Evolutionary conservation across 2,113 vertebrate genomes (phyloP).

Genomic region (Speoplatyrhinus poulsoni): DNA sequence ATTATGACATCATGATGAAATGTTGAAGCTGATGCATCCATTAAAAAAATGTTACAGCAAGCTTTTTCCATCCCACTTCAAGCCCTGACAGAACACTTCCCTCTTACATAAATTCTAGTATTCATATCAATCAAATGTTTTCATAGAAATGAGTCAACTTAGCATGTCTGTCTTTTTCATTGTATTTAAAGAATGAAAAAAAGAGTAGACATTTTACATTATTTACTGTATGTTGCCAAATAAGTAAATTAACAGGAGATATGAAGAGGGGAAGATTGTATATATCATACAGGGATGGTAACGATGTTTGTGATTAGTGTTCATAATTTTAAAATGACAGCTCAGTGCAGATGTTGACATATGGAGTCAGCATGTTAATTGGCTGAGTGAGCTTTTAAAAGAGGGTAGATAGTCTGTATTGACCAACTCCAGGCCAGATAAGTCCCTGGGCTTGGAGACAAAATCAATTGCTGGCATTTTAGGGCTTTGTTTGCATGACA

Average conservation of each 20-base stretch:
- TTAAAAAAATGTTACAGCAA: constrained; percentile 31
- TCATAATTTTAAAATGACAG: background rate
- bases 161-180: background rate
- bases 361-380: constrained; percentile 20
- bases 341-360: background rate
- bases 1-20: constrained; percentile 50
- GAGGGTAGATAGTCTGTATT: background rate
- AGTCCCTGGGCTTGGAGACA: constrained; percentile 1
- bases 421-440: constrained; percentile 9
- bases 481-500: background rate
- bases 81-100: constrained; percentile 21
- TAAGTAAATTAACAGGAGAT: background rate
- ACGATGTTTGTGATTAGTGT: background rate
- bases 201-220: background rate
- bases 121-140: background rate
- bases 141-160: background rate
- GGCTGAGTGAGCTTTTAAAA: constrained; percentile 21
- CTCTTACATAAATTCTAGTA: background rate
- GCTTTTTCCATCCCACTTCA: constrained; percentile 39
- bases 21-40: constrained; percentile 29
- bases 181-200: background rate
- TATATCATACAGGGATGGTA: background rate
- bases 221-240: background rate
- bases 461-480: background rate
- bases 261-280: background rate